Base-by-base conservation (phyloP, 1,140 invertebrate genomes). In the Zaprionus gabonicus region DNA sequence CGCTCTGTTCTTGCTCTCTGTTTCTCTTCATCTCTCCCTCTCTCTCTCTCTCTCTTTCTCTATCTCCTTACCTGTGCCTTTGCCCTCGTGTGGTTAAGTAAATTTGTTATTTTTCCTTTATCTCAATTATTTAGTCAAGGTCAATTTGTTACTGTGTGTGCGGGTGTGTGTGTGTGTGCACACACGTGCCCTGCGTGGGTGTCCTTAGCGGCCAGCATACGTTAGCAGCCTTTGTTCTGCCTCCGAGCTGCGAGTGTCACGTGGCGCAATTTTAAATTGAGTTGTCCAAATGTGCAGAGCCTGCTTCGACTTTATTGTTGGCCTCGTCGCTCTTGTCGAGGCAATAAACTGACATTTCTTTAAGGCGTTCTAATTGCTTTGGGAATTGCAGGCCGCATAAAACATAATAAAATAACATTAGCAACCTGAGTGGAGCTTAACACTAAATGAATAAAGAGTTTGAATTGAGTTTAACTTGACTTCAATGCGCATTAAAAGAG, bases 111-210 rank as follows among this genome's bases (percentile, higher is more conserved):
- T 63, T 78, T 46, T 70, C 27, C 27, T 49, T 72, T 68, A 60
- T 71, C 74, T 81, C 78, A 81, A 80, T 81, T 81, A 80, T 80
- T 79, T 70, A 79, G 80, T 77, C 80, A 76, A 81, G 72, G 72
- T 81, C 80, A 66, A 81, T 71, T 78, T 78, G 76, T 71, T 49
- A 31, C 36, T 44, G 34, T 73, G 59, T 63, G 20, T 36, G 20
- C 20, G 20, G 20, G 20, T 20, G 15, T 62, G 28, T 23, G 58
- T 57, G 49, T 60, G 25, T 41, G 55, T 57, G 46, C 36, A 59
- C 28, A 65, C 69, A 77, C 68, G 53, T 65, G 53, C 9, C 23
- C 53, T 55, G 51, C 31, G 56, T 70, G 65, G 70, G 64, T 72
- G 60, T 57, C 64, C 74, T 68, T 49, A 60, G 69, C 58, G 76